These are phyloP conservation scores for Lepidothrix coronata DNA, from an alignment of 2,113 vertebrate genomes.

Conservation along the genomic window DNA sequence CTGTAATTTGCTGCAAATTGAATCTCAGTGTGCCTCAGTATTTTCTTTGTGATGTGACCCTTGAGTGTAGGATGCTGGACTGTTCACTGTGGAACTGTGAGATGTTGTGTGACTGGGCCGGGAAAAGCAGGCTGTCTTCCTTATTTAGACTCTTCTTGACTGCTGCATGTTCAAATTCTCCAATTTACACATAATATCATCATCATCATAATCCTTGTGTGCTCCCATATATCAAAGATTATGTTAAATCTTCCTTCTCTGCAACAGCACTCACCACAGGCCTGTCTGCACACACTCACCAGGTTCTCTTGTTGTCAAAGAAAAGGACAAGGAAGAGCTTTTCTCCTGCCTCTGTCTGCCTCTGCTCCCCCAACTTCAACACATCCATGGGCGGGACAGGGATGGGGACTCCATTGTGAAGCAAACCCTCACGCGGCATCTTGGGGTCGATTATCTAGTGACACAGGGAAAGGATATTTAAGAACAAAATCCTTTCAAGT, in stretches of 20 bases:
- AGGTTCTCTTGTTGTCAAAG: conserved; percentile 99
- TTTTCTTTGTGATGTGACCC: background rate
- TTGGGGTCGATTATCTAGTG: conserved; percentile 93
- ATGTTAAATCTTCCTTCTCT: background rate
- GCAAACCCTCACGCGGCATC: conserved; percentile 93
- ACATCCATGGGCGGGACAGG: conserved; percentile 94
- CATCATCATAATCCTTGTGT: background rate
- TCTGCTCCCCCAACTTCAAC: conserved; percentile 88
- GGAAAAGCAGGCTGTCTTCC: background rate
- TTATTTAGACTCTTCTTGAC: background rate
- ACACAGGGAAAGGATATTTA: background rate
- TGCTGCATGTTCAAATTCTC: background rate
- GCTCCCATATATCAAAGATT: background rate
- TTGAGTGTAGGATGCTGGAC: background rate
- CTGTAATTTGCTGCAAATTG: background rate
- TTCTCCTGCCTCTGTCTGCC: conserved; percentile 86
- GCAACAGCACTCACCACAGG: conserved; percentile 68
- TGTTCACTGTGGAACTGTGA: background rate
- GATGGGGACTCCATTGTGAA: conserved; percentile 97
- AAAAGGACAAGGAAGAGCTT: conserved; percentile 97
- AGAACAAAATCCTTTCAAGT: background rate
- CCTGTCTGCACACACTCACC: conserved; percentile 76
- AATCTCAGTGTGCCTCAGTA: background rate
- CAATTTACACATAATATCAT: background rate
- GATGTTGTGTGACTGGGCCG: background rate